These are phyloP conservation scores for Pogonocichla stellata DNA, from an alignment of 2,113 vertebrate species.

Conservation along the genomic window DNA sequence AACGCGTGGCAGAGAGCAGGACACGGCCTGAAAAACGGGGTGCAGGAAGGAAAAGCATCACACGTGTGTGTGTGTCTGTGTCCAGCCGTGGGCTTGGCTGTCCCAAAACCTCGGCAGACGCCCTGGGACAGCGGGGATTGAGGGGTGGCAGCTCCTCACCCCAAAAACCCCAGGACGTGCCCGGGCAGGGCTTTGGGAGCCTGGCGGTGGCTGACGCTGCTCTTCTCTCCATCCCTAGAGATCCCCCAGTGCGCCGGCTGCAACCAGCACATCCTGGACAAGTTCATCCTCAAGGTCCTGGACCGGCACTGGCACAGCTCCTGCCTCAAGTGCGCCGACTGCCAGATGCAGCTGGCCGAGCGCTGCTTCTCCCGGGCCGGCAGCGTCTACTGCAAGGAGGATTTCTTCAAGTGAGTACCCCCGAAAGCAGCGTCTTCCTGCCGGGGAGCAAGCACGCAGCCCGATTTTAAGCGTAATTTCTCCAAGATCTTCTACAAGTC, in stretches of 20 bases:
- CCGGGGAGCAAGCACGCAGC: rapidly evolving
- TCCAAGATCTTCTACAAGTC: neutral
- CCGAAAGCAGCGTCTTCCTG: rapidly evolving
- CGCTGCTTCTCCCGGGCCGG: slow-evolving; percentile 95
- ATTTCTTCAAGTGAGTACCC: slow-evolving; percentile 96
- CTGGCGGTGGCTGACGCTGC: neutral
- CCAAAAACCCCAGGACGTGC: rapidly evolving
- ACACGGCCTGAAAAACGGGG: neutral
- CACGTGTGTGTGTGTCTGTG: rapidly evolving
- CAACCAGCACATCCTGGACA: slow-evolving; percentile 97
- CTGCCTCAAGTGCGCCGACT: slow-evolving; percentile 97
- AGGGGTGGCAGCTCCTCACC: neutral
- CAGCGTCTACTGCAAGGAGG: slow-evolving; percentile 97
- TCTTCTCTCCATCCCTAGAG: slow-evolving; percentile 73
- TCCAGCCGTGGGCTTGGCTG: rapidly evolving
- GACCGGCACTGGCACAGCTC: slow-evolving; percentile 98
- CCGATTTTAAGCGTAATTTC: rapidly evolving
- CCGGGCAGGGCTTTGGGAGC: neutral
- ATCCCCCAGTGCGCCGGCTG: slow-evolving; percentile 97
- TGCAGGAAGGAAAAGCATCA: neutral
- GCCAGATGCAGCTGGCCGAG: slow-evolving; percentile 93
- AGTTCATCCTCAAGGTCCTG: slow-evolving; percentile 98
- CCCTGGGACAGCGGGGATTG: rapidly evolving
- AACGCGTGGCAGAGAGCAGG: neutral
- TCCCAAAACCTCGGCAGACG: neutral